These are phyloP conservation scores for Columba janthina DNA, from an alignment of 2,113 vertebrate genomes.

Conservation along the genomic window DNA sequence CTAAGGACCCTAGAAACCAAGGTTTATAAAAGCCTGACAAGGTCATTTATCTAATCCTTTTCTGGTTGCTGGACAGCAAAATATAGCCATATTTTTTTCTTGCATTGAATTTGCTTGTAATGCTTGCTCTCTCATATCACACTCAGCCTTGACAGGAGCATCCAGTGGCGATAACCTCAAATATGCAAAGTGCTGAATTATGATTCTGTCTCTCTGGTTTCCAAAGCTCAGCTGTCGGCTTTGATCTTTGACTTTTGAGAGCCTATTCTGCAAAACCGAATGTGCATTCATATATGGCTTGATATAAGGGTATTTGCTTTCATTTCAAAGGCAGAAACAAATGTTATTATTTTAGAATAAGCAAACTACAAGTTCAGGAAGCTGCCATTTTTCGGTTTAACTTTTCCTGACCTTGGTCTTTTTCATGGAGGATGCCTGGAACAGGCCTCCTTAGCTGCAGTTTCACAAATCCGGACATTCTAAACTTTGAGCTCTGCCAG, in stretches of 20 bases:
- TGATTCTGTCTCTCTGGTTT: not conserved
- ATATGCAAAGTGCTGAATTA: slow-evolving; percentile 17
- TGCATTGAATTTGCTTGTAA: not conserved
- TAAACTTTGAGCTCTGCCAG: slow-evolving; percentile 18
- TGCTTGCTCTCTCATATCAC: not conserved
- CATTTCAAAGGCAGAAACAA: not conserved
- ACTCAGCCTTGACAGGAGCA: slow-evolving; percentile 14
- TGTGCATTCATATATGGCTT: not conserved
- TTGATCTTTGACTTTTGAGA: slow-evolving; percentile 44
- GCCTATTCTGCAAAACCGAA: not conserved
- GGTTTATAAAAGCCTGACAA: slow-evolving; percentile 14
- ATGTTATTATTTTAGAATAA: not conserved
- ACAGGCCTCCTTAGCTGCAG: not conserved
- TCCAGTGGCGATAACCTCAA: slow-evolving; percentile 10
- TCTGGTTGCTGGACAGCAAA: slow-evolving; percentile 8
- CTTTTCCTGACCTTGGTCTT: not conserved
- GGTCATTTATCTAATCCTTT: not conserved
- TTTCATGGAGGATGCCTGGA: not conserved
- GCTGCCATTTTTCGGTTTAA: not conserved
- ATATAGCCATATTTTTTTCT: not conserved
- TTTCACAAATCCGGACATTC: not conserved
- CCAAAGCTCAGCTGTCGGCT: slow-evolving; percentile 24
- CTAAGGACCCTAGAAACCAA: not conserved
- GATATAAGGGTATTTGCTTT: not conserved
- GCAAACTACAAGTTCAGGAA: not conserved